Conservation (phyloP, 2,797 vertebrate species). For the Peromyscus nudipes region DNA sequence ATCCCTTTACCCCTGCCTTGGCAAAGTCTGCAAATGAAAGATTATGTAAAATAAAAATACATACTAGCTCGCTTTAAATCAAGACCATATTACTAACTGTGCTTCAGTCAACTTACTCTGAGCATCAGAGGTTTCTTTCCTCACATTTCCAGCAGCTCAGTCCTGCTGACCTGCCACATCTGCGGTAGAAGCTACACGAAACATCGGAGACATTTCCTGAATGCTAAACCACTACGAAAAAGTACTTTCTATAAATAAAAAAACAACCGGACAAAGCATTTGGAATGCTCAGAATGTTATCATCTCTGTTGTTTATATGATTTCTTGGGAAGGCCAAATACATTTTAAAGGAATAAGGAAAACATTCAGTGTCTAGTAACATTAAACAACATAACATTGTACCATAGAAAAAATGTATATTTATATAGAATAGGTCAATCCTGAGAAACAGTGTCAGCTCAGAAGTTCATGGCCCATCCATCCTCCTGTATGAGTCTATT, state of each 20-base stretch:
- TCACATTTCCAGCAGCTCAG: neutral
- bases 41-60: conserved; percentile 18
- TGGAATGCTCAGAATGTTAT: conserved; percentile 44
- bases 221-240: conserved; percentile 69
- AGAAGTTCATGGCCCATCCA: conserved; percentile 17
- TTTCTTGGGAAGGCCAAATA: conserved; percentile 65
- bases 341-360: conserved; percentile 65
- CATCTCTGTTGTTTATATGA: conserved; percentile 45
- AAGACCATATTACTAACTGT: conserved; percentile 37
- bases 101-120: conserved; percentile 47
- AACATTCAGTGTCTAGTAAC: conserved; percentile 54
- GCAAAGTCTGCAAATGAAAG: conserved; percentile 40
- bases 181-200: conserved; percentile 13
- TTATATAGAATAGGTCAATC: conserved; percentile 31
- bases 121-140: neutral
- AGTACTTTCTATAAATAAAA: conserved; percentile 53
- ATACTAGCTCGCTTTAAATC: neutral
- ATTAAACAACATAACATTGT: conserved; percentile 20
- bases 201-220: conserved; percentile 41
- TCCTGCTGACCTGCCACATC: neutral
- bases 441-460: conserved; percentile 59
- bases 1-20: neutral
- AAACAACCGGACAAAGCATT: conserved; percentile 37
- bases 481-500: neutral
- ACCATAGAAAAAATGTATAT: conserved; percentile 49